Conservation (phyloP, 2,113 vertebrate species). For the Nymphicus hollandicus region DNA sequence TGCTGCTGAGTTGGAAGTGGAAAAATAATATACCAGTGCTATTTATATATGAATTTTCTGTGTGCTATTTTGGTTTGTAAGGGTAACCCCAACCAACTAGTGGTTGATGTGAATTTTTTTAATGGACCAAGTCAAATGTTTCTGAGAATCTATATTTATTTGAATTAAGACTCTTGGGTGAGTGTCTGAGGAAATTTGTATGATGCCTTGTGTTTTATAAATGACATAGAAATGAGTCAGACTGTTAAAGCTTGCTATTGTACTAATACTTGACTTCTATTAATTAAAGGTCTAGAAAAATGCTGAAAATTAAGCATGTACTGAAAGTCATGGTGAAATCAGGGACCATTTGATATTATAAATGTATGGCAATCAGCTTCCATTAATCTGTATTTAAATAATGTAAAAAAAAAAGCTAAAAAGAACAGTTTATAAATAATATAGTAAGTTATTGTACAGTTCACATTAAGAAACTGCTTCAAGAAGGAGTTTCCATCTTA, state of each 20-base stretch:
- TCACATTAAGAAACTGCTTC: neutral
- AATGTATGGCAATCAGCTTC: neutral
- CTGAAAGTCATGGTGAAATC: neutral
- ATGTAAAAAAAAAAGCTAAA: neutral
- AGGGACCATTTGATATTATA: neutral
- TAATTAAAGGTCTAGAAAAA: neutral
- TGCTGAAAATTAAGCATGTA: neutral
- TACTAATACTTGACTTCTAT: neutral
- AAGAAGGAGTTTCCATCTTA: neutral
- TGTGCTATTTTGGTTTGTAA: neutral
- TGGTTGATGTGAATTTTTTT: neutral
- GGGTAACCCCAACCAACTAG: neutral
- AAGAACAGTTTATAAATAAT: neutral
- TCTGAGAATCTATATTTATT: neutral
- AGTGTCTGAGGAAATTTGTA: neutral
- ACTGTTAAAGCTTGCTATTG: neutral
- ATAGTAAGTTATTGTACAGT: neutral
- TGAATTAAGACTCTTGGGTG: neutral
- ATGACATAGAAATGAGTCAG: neutral
- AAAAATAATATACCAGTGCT: neutral
- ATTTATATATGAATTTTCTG: neutral
- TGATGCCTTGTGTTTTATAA: neutral
- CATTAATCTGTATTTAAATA: conserved; percentile 27
- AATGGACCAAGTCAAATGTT: neutral
- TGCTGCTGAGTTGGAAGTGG: neutral